Percentiles rank a stretch among this genome's conserved stretches.
Conservation (phyloP, 2,113 vertebrate species). For the Anolis sagrei region DNA sequence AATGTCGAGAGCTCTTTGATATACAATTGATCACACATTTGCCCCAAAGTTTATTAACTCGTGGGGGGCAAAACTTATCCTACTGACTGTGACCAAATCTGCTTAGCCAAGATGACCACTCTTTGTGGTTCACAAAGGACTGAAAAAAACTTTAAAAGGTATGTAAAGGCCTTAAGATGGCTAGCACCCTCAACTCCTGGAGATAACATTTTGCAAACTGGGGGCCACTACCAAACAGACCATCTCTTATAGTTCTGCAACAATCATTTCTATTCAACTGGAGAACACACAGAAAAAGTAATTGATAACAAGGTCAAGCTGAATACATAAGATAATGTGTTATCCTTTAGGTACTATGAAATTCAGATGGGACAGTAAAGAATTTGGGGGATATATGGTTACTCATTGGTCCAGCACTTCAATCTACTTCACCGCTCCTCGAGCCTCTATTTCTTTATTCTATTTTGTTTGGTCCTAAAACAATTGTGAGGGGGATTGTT, state of each 20-base stretch:
- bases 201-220: neutral
- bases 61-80: too few relatives aligned
- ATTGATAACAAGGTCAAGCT: neutral
- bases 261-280: neutral
- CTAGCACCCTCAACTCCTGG: neutral
- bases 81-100: too few relatives aligned
- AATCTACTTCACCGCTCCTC: neutral
- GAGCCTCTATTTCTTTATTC: neutral
- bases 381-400: neutral
- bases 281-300: neutral
- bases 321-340: neutral
- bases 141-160: too few relatives aligned
- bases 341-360: neutral
- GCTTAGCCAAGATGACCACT: too few relatives aligned
- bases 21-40: too few relatives aligned
- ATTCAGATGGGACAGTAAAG: neutral
- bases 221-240: neutral
- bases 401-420: neutral
- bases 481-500: conserved; percentile 18
- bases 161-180: neutral
- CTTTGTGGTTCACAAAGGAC: too few relatives aligned
- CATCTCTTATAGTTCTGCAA: neutral
- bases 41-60: too few relatives aligned
- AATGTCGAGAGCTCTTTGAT: too few relatives aligned
- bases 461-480: conserved; percentile 1